A percentile compares a stretch with the other conserved stretches of the same genome.
These are phyloP conservation scores for Phylloscopus trochilus DNA, from an alignment of 2,113 vertebrate genomes.

Conservation along the genomic window DNA sequence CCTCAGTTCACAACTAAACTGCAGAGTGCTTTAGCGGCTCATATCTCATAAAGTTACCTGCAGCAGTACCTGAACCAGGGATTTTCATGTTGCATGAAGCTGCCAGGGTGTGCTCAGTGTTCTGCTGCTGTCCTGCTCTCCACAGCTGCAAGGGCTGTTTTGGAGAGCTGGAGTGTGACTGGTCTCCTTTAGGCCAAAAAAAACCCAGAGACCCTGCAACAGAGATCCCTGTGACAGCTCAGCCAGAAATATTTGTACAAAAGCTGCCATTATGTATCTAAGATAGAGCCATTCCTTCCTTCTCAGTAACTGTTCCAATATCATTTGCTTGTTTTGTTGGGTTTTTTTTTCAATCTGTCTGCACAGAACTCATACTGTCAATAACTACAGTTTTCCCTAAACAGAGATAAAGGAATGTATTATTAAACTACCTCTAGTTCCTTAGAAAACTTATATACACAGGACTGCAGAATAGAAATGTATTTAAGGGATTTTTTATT, in stretches of 20 bases:
- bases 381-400: background rate
- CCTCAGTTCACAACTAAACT: background rate
- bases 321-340: background rate
- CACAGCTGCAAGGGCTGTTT: accelerated
- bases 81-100: background rate
- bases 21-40: background rate
- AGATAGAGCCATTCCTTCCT: background rate
- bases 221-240: background rate
- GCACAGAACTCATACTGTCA: background rate
- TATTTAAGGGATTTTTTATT: background rate
- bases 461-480: background rate
- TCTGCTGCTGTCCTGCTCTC: background rate
- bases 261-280: background rate
- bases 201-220: background rate
- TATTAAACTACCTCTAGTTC: background rate
- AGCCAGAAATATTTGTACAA: background rate
- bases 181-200: background rate
- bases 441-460: background rate
- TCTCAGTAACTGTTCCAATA: background rate
- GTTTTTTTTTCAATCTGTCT: background rate
- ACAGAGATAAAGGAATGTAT: background rate
- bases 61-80: background rate
- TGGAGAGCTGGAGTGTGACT: background rate
- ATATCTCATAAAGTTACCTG: background rate
- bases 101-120: background rate